phyloP scores from a whole-genome alignment of 2,797 vertebrate species.

The Eremophila alpestris region DNA sequence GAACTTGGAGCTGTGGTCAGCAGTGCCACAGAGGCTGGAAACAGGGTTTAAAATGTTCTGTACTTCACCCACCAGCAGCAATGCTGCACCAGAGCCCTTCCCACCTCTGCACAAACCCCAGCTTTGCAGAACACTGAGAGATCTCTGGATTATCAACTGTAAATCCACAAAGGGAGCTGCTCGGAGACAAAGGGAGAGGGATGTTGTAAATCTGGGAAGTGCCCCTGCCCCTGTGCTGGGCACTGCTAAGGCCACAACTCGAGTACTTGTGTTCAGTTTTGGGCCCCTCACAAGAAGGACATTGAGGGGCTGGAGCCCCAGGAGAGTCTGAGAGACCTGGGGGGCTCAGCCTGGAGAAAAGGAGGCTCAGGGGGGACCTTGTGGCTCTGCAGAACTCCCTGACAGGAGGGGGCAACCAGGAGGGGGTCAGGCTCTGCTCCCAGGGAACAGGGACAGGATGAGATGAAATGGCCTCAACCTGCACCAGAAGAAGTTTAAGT shows the following conservation, averaged over 20 bases:
- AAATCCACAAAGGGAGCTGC: background rate
- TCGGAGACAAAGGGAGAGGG: background rate
- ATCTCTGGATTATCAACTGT: background rate
- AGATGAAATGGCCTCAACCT: background rate
- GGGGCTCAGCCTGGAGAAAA: background rate
- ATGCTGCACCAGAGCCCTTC: background rate
- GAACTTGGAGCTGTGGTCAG: background rate
- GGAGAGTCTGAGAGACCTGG: rapidly evolving
- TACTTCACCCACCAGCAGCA: rapidly evolving
- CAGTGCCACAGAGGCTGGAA: background rate
- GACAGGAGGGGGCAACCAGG: background rate
- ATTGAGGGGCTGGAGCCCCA: background rate
- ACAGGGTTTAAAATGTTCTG: background rate
- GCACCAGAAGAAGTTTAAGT: background rate
- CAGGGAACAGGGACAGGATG: background rate
- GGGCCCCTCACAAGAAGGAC: background rate
- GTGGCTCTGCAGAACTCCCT: background rate
- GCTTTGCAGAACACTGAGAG: background rate
- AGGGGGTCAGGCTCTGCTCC: rapidly evolving
- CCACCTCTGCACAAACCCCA: rapidly evolving
- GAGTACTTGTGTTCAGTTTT: background rate
- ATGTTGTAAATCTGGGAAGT: background rate
- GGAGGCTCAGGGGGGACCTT: background rate
- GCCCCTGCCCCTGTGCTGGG: background rate
- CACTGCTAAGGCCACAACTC: background rate